Conservation (phyloP, 2,797 vertebrate species). For the Zalophus californianus region DNA sequence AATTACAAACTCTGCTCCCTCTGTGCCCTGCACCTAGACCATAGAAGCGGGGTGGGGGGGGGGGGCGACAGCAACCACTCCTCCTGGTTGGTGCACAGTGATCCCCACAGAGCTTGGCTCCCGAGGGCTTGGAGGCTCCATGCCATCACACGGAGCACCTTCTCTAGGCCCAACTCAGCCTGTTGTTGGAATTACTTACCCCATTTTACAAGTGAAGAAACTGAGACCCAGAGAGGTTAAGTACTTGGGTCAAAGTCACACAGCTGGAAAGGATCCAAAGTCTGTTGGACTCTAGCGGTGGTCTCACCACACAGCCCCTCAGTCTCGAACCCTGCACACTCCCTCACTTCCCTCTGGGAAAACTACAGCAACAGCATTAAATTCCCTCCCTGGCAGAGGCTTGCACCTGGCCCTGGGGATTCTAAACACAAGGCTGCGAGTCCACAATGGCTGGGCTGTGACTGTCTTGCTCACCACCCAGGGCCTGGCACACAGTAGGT, state of each 20-base stretch:
- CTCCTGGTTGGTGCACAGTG: accelerated
- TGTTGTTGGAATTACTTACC: not conserved
- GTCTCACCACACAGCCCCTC: not conserved
- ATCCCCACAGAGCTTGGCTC: too few relatives aligned
- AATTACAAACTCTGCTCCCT: not conserved
- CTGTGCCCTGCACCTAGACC: accelerated
- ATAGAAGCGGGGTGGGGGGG: not conserved
- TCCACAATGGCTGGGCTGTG: not conserved
- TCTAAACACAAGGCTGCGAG: not conserved
- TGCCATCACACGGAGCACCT: not conserved
- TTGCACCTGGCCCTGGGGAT: not conserved
- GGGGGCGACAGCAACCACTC: accelerated
- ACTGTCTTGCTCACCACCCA: not conserved
- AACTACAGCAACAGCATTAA: accelerated
- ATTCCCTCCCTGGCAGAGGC: not conserved
- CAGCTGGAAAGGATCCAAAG: not conserved
- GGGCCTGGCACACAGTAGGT: not conserved
- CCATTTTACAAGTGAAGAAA: not conserved
- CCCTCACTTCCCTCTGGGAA: not conserved
- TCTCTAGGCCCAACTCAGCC: not conserved
- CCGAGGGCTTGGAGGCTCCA: accelerated
- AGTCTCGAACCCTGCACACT: accelerated
- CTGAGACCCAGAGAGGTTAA: not conserved
- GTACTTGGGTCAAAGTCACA: not conserved
- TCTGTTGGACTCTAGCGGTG: not conserved